Base-by-base conservation (phyloP, 2,888 invertebrate genomes). In the Prosapia bicincta region DNA sequence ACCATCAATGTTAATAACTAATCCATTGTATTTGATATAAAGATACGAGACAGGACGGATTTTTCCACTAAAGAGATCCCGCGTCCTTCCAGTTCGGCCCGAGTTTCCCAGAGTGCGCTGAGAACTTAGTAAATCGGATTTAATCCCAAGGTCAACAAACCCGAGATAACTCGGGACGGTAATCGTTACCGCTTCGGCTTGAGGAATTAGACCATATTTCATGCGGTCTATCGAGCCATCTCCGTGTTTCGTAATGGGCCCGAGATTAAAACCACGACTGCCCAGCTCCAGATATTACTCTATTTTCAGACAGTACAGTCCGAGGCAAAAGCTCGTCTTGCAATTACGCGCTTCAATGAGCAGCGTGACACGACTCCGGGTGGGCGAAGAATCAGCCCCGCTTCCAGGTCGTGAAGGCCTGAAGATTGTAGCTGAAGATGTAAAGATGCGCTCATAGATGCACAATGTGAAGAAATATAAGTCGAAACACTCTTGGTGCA, bases 41-140 rank as follows among this genome's bases (percentile, higher is more conserved):
- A n/a, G n/a, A n/a, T n/a, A n/a, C n/a, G n/a, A n/a, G n/a, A n/a
- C n/a, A n/a, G n/a, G n/a, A n/a, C n/a, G n/a, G n/a, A n/a, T n/a
- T n/a, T n/a, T n/a, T n/a, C n/a, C n/a, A n/a, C n/a, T n/a, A n/a
- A n/a, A n/a, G n/a, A n/a, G n/a, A n/a, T n/a, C n/a, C n/a, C n/a
- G n/a, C 15, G 15, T 38, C 15, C 38, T 3, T 6, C 54, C 20
- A 54, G 54, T 54, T 54, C n/a, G 20, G 54, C 20, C 20, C 13
- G 3, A 3, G 54, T 54, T 54, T 54, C 20, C 54, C 7, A 54
- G 54, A 54, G 54, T 54, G n/a, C 54, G 54, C 54, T 54, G 54
- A 54, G 54, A 54, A 54, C 54, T 54, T 54, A 54, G 54, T 54
- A 54, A 54, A 54, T n/a, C 54, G n/a, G 54, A 54, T 54, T 54